These are phyloP conservation scores for Nasonia longicornis DNA, from an alignment of 1,140 invertebrate species.

Conservation along the genomic window DNA sequence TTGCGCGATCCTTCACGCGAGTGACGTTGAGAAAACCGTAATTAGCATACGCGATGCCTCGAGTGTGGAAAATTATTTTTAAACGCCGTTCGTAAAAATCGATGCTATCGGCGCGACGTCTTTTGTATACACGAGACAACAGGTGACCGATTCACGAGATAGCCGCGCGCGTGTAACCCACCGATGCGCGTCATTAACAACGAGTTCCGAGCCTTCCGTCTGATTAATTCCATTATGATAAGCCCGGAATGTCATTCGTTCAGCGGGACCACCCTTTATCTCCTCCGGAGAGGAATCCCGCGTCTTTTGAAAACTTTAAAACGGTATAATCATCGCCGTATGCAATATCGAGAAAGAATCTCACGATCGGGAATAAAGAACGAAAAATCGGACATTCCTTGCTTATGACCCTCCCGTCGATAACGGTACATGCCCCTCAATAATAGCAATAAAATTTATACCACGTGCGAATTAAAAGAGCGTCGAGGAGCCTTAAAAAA, in stretches of 20 bases:
- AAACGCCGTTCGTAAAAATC: background rate
- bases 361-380: background rate
- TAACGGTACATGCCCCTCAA: background rate
- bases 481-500: too few relatives aligned
- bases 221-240: slow-evolving; percentile 55
- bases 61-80: background rate
- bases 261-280: slow-evolving; percentile 30
- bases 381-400: background rate
- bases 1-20: background rate
- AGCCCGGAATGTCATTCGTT: slow-evolving; percentile 49
- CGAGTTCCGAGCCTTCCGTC: background rate
- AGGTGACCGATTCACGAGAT: background rate
- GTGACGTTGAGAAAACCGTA: too few relatives aligned
- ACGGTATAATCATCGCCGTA: background rate
- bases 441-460: background rate
- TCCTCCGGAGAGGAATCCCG: background rate
- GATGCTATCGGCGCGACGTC: background rate
- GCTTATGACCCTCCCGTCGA: background rate
- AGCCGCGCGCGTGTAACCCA: too few relatives aligned
- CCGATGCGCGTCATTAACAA: background rate
- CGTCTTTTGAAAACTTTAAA: background rate
- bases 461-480: too few relatives aligned
- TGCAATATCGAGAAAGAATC: background rate
- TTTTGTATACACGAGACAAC: background rate
- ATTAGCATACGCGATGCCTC: too few relatives aligned